phyloP scores from a whole-genome alignment of 2,797 vertebrate species.

The Pygocentrus nattereri region DNA sequence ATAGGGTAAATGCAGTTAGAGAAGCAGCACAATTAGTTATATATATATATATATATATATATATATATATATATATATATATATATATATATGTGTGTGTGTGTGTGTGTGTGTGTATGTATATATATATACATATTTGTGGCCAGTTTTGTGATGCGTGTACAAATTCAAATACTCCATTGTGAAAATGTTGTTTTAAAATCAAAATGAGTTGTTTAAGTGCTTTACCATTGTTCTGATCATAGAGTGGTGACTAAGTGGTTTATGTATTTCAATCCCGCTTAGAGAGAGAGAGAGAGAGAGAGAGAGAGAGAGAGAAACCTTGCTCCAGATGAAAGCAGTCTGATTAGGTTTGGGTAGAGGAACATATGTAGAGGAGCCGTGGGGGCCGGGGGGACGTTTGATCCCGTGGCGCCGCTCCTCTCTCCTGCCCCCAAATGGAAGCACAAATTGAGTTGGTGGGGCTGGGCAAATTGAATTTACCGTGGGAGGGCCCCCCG shows the following conservation, averaged over 20 bases:
- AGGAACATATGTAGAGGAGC: constrained; percentile 62
- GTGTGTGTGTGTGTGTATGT: too few species aligned
- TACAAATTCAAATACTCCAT: too few species aligned
- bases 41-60: too few species aligned
- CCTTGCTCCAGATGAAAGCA: constrained; percentile 55
- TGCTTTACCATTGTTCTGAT: neutral
- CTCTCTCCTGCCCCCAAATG: constrained; percentile 62
- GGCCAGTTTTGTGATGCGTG: too few species aligned
- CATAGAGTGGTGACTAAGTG: constrained; percentile 30
- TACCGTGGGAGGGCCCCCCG: constrained; percentile 57
- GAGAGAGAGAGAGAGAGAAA: constrained; percentile 42
- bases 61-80: too few species aligned
- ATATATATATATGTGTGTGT: too few species aligned
- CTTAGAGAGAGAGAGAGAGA: constrained; percentile 38
- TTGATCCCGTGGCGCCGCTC: constrained; percentile 62
- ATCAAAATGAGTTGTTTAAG: neutral
- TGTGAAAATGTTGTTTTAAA: neutral
- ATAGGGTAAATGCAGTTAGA: too few species aligned
- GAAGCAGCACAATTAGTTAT: too few species aligned
- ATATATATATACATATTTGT: too few species aligned
- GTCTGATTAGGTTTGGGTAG: constrained; percentile 67
- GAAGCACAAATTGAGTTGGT: constrained; percentile 70
- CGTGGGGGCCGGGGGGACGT: constrained; percentile 52
- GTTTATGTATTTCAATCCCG: constrained; percentile 21
- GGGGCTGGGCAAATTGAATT: constrained; percentile 70